These are phyloP conservation scores for Enchytraeus crypticus DNA, from an alignment of 2,888 invertebrate genomes.

Conservation along the genomic window DNA sequence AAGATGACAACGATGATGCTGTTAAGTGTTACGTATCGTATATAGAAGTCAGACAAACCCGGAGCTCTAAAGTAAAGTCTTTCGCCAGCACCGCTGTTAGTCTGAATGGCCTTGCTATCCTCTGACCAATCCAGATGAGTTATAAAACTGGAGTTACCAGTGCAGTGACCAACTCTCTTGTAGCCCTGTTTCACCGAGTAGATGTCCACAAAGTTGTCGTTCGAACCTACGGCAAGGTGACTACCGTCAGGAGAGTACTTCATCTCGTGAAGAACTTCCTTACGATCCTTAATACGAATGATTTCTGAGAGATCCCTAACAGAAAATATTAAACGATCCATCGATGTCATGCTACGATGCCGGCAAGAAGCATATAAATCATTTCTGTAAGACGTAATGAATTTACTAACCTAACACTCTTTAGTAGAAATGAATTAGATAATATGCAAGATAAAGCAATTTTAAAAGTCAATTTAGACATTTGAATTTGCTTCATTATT, in stretches of 20 bases:
- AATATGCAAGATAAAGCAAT: too few relatives aligned
- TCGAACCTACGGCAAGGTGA: constrained; percentile 49
- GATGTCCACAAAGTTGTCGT: constrained; percentile 50
- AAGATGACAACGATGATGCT: too few relatives aligned
- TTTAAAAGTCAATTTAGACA: too few relatives aligned
- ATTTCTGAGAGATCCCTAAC: constrained; percentile 46
- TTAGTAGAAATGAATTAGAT: too few relatives aligned
- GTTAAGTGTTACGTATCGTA: too few relatives aligned
- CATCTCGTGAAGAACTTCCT: constrained; percentile 49
- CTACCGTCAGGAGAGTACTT: constrained; percentile 50
- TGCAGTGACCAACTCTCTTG: constrained; percentile 33
- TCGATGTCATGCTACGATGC: too few relatives aligned
- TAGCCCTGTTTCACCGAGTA: constrained; percentile 42
- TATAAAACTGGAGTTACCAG: constrained; percentile 49
- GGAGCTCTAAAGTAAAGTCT: constrained; percentile 46
- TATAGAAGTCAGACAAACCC: constrained; percentile 33
- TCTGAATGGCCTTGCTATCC: constrained; percentile 47
- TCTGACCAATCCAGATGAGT: constrained; percentile 51
- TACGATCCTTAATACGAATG: constrained; percentile 43
- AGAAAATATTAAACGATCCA: background rate
- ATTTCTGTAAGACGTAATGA: too few relatives aligned
- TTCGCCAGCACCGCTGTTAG: constrained; percentile 49
- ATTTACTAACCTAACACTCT: too few relatives aligned
- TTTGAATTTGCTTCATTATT: too few relatives aligned
- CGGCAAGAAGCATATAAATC: too few relatives aligned